phyloP scores from a whole-genome alignment of 2,888 invertebrate species.

The Dioctria rufipes region DNA sequence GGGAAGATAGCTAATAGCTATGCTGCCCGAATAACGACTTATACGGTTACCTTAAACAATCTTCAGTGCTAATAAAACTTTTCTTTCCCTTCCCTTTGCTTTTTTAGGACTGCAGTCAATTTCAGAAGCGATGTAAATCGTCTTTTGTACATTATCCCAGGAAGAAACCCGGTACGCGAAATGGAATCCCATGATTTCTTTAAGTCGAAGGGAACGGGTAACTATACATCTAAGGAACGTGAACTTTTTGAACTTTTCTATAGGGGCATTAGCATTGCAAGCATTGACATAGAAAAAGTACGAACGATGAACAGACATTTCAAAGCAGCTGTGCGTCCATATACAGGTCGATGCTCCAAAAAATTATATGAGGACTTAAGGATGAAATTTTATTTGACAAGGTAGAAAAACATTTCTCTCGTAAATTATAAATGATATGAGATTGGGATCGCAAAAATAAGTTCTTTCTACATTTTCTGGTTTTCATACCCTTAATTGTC shows the following conservation, averaged over 20 bases:
- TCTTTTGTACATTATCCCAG: background rate
- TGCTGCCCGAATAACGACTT: background rate
- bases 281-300: background rate
- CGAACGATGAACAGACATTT: background rate
- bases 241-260: background rate
- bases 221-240: background rate
- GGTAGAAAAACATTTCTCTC: too few species aligned
- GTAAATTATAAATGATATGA: too few species aligned
- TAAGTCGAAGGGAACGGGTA: background rate
- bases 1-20: background rate
- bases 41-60: background rate
- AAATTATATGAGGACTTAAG: too few species aligned
- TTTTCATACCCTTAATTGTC: too few species aligned
- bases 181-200: background rate
- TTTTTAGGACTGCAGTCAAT: constrained; percentile 14
- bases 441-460: too few species aligned
- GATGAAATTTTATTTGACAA: too few species aligned
- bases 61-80: constrained; percentile 10
- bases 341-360: background rate
- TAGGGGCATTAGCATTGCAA: background rate
- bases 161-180: background rate
- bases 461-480: too few species aligned
- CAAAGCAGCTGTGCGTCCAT: background rate
- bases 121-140: constrained; percentile 17
- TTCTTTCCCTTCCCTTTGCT: background rate